Evolutionary conservation across 2,797 vertebrate genomes (phyloP).

Genomic region (Glossophaga mutica): DNA sequence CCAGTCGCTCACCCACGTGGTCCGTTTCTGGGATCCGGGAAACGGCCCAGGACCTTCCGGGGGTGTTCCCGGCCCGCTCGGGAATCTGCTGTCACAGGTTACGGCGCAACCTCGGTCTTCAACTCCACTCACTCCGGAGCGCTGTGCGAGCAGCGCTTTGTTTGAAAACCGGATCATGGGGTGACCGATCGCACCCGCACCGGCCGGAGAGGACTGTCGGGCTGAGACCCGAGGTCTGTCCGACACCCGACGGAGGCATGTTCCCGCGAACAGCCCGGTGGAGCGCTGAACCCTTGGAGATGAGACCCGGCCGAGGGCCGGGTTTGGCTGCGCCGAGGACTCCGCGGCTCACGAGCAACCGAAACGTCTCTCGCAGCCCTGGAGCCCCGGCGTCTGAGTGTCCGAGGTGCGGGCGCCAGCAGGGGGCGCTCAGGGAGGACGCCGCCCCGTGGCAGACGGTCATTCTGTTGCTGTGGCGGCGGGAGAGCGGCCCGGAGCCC

Average conservation of each 20-base stretch:
- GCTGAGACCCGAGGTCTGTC: too few relatives aligned
- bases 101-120: too few relatives aligned
- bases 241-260: too few relatives aligned
- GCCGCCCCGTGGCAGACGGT: rapidly evolving
- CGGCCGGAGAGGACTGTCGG: too few relatives aligned
- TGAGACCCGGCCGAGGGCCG: too few relatives aligned
- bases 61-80: neutral
- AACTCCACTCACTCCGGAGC: too few relatives aligned
- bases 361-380: neutral
- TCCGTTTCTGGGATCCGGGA: slow-evolving; percentile 8
- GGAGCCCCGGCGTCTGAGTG: neutral
- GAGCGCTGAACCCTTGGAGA: too few relatives aligned
- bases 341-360: neutral
- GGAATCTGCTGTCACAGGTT: neutral
- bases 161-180: too few relatives aligned
- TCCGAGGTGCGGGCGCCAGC: neutral
- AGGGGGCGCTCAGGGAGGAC: neutral
- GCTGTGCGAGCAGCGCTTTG: too few relatives aligned
- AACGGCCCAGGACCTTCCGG: slow-evolving; percentile 62
- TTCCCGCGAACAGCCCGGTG: too few relatives aligned
- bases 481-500: neutral
- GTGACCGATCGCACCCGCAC: too few relatives aligned
- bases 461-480: neutral
- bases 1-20: slow-evolving; percentile 48
- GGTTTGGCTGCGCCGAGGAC: too few relatives aligned